These are phyloP conservation scores for Tapirus indicus DNA, from an alignment of 2,797 vertebrate genomes.

Conservation along the genomic window DNA sequence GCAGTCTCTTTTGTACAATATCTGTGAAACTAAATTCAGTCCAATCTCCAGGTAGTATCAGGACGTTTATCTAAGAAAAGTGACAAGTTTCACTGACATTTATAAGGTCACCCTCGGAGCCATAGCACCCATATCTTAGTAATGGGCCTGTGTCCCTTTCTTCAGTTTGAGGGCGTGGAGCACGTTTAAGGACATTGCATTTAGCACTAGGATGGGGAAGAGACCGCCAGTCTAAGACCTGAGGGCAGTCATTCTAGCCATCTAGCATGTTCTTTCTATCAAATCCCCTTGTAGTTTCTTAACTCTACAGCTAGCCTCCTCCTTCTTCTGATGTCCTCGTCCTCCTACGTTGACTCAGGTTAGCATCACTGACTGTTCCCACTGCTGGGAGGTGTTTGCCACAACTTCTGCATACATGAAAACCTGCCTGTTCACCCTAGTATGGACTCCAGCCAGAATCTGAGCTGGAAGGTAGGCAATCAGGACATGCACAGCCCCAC, in stretches of 20 bases:
- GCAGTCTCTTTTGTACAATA: neutral
- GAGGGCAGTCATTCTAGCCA: neutral
- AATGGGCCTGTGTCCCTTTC: neutral
- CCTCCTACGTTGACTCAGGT: neutral
- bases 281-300: neutral
- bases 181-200: neutral
- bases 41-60: neutral
- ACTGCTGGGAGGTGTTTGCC: neutral
- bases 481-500: neutral
- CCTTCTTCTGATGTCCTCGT: neutral
- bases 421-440: neutral
- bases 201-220: neutral
- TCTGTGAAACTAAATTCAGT: constrained; percentile 8
- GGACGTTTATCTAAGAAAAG: constrained; percentile 16
- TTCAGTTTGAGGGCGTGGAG: neutral
- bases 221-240: neutral
- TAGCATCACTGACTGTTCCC: neutral
- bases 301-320: neutral
- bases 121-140: neutral
- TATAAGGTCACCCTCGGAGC: neutral
- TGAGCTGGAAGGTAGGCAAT: neutral
- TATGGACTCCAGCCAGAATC: neutral
- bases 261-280: neutral
- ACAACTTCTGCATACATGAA: neutral
- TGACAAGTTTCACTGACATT: neutral